Evolutionary conservation across 2,888 invertebrate genomes (phyloP).

Genomic region (Hermaeophaga mercurialis): DNA sequence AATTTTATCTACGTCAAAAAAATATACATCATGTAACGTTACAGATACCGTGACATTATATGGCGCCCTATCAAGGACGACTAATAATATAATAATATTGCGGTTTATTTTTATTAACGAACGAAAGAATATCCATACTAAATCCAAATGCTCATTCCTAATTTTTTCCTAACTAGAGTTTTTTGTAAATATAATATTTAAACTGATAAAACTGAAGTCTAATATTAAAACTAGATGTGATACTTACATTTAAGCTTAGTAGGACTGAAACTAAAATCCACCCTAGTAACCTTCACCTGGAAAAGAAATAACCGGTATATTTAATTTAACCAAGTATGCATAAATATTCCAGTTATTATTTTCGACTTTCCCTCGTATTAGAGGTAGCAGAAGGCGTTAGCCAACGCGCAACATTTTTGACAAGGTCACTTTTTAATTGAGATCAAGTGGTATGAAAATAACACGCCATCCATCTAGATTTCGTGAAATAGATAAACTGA

Average conservation of each 20-base stretch:
- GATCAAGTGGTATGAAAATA: neutral
- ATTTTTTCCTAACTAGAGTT: too few relatives aligned
- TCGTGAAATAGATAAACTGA: neutral
- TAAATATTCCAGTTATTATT: too few relatives aligned
- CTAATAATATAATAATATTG: neutral
- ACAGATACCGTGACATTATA: neutral
- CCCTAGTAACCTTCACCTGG: too few relatives aligned
- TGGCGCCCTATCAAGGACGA: conserved; percentile 3
- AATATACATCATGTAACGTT: neutral
- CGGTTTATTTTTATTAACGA: neutral
- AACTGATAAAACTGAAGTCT: too few relatives aligned
- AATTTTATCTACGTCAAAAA: neutral
- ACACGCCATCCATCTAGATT: neutral
- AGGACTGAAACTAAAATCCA: too few relatives aligned
- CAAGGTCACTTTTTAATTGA: conserved; percentile 9
- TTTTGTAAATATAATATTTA: too few relatives aligned
- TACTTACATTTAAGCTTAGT: too few relatives aligned
- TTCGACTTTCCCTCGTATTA: neutral
- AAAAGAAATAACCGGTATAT: too few relatives aligned
- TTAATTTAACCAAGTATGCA: too few relatives aligned
- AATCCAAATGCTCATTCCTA: too few relatives aligned
- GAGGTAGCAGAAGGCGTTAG: conserved; percentile 2
- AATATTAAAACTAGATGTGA: too few relatives aligned
- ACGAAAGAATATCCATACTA: neutral
- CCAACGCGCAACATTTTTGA: conserved; percentile 14